Conservation (phyloP, 2,113 vertebrate genomes). For the Empidonax traillii region DNA sequence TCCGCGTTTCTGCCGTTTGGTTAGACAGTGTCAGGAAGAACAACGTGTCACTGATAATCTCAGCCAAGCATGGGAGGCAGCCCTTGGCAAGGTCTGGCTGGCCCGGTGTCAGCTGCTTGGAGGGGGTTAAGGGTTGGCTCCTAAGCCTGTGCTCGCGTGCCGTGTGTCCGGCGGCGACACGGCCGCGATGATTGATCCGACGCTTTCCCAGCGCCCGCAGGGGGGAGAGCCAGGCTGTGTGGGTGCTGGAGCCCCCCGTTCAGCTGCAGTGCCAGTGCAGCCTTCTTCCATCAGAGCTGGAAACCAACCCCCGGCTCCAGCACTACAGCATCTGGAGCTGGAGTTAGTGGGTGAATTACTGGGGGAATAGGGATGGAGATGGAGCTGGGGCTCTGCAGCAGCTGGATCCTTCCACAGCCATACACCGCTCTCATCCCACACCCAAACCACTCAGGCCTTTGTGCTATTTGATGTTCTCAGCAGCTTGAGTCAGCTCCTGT, state of each 20-base stretch:
- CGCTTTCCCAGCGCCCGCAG: rapidly evolving
- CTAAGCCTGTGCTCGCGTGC: rapidly evolving
- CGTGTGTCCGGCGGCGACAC: rapidly evolving
- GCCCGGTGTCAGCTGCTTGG: not conserved
- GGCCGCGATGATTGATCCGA: rapidly evolving
- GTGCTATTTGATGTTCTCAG: rapidly evolving
- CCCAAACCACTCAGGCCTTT: not conserved
- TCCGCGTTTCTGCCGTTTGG: not conserved
- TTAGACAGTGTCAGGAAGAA: not conserved
- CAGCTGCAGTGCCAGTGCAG: not conserved
- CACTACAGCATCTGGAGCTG: not conserved
- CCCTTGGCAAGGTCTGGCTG: not conserved
- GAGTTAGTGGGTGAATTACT: not conserved
- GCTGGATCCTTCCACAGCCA: rapidly evolving
- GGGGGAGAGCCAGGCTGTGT: rapidly evolving
- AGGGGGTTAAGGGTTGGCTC: not conserved
- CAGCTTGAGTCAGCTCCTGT: not conserved
- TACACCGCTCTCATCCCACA: rapidly evolving
- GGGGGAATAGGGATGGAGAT: not conserved
- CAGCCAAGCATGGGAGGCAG: not conserved
- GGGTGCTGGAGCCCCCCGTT: rapidly evolving
- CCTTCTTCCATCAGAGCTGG: not conserved
- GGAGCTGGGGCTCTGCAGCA: not conserved
- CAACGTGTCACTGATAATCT: not conserved
- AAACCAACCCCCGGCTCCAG: not conserved